phyloP scores from a whole-genome alignment of 2,797 vertebrate genomes.

The Psittacula echo region DNA sequence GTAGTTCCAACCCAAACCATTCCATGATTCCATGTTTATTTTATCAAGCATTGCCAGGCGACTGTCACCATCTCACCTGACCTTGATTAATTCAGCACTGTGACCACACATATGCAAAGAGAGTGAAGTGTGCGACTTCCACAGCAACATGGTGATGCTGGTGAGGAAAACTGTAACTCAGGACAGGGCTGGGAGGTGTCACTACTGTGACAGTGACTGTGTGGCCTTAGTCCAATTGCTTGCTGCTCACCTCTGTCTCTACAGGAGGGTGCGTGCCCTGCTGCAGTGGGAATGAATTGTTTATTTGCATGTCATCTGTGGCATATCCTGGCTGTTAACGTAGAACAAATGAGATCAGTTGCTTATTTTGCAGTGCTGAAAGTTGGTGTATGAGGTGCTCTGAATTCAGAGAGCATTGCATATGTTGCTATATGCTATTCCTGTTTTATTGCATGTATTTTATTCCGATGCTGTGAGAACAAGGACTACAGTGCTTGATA shows the following conservation, averaged over 20 bases:
- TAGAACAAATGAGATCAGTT: not conserved
- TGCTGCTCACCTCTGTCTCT: not conserved
- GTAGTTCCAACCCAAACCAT: not conserved
- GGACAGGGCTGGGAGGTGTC: not conserved
- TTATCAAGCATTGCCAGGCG: not conserved
- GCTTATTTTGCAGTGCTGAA: not conserved
- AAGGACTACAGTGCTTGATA: not conserved
- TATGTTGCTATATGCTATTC: not conserved
- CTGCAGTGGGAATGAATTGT: not conserved
- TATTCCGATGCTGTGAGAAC: not conserved
- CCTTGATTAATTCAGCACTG: not conserved
- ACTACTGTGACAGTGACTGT: fast-evolving
- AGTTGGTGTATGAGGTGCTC: not conserved
- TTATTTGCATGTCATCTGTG: not conserved
- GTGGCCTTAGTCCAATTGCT: not conserved
- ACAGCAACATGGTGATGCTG: not conserved
- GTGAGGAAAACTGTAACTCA: not conserved
- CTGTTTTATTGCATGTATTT: not conserved
- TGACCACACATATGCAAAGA: not conserved
- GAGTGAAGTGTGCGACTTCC: not conserved
- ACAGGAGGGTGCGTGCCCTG: not conserved
- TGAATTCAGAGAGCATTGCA: not conserved
- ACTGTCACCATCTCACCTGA: not conserved
- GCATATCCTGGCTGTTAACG: not conserved
- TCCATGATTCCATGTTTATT: not conserved